phyloP scores from a whole-genome alignment of 35 echinoderm and acorn worm species.

The Amphiura filiformis region DNA sequence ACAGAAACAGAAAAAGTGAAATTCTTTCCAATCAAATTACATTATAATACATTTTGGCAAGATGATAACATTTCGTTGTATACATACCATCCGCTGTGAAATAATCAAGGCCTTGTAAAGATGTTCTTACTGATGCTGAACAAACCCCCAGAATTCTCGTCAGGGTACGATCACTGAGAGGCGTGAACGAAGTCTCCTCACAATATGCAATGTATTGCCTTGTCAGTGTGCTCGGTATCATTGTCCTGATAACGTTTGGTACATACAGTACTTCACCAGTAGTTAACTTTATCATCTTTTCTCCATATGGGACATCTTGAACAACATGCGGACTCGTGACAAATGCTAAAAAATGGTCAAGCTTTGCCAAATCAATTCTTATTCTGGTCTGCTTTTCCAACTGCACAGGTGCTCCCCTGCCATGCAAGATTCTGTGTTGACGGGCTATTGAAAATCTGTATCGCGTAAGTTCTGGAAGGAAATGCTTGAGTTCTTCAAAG shows the following conservation, averaged over 20 bases:
- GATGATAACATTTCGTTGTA: background rate
- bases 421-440: background rate
- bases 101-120: background rate
- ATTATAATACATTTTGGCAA: no score
- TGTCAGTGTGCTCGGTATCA: background rate
- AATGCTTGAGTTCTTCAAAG: background rate
- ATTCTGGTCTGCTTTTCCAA: background rate
- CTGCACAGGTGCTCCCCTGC: background rate
- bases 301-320: background rate
- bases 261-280: background rate
- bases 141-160: background rate
- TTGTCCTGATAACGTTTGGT: background rate
- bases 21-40: no score
- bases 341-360: background rate
- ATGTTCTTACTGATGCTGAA: background rate
- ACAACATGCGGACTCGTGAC: background rate
- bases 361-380: background rate
- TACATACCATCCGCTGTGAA: background rate
- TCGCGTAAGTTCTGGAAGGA: background rate
- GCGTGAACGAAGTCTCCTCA: background rate
- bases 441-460: background rate
- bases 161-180: background rate
- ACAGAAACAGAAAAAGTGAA: no score
- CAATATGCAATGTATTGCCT: background rate
- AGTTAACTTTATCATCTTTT: background rate